Base-by-base conservation (phyloP, 2,888 invertebrate species). In the Stenodera caucasica region DNA sequence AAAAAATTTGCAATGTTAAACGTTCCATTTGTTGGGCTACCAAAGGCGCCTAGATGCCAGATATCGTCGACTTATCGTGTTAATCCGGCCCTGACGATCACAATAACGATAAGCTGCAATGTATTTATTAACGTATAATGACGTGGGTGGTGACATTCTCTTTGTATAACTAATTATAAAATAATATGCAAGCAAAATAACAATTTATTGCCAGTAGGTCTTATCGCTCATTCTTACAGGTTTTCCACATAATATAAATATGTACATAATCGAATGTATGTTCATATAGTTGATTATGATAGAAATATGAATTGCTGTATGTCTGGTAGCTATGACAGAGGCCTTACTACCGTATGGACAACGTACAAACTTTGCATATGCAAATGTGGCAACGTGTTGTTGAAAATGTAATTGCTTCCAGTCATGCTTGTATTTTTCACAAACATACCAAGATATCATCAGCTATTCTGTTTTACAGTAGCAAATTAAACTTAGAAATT, bases 401-500 rank as follows among this genome's bases (percentile, higher is more conserved):
- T 64, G 57, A 60, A 64, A 64, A 50, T 64, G 64, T 64, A 64
- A 64, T 61, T 64, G 61, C 64, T 64, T 57, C 58, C 55, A 61
- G 61, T 58, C 58, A 61, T 64, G 62, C 62, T 58, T 58, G 37
- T 56, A 58, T 62, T 62, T 58, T 62, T 58, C 58, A 58, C 18
- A 40, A 55, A 58, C 55, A 62, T 29, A 55, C 55, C 49, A 33
- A 62, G 62, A 62, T 62, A 58, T 58, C 58, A 62, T 62, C 62
- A 49, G 49, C 32, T 58, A 35, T 50, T 57, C 53, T 57, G 57
- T 45, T 52, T 18, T 52, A 55, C 60, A 52, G 61, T 61, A 58
- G 61, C 57, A 61, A 61, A 61, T 61, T 61, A 61, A 61, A 61
- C 51, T 40, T 58, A 58, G 61, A 58, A 61, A 58, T 61, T 49